Evolutionary conservation across 1,140 invertebrate species (phyloP).

Genomic region (Theocolax elegans): DNA sequence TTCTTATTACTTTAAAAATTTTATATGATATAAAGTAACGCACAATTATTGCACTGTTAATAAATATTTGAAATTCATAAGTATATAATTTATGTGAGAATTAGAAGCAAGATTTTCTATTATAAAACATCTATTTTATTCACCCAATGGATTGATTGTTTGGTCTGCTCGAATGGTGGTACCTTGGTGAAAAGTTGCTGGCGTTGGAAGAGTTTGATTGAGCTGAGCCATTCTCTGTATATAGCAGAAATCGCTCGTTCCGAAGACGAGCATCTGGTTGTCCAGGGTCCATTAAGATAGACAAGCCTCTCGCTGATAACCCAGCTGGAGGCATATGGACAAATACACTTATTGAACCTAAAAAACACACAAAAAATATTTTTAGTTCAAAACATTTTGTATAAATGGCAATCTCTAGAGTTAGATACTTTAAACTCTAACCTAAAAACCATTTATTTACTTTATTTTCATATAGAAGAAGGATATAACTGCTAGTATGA

Average conservation of each 20-base stretch:
- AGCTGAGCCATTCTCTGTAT: slow-evolving; percentile 65
- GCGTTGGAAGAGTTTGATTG: slow-evolving; percentile 54
- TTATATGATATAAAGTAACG: too few species aligned
- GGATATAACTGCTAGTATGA: too few species aligned
- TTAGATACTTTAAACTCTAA: too few species aligned
- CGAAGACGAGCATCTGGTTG: slow-evolving; percentile 68
- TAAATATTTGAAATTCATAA: background rate
- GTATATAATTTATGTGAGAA: background rate
- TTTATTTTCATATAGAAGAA: background rate
- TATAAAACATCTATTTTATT: slow-evolving; percentile 22
- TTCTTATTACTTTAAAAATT: too few species aligned
- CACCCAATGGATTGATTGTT: slow-evolving; percentile 52
- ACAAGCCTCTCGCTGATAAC: slow-evolving; percentile 66
- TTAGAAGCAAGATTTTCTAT: background rate
- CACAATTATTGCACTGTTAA: too few species aligned
- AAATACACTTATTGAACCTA: slow-evolving; percentile 46
- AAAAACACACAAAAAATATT: background rate
- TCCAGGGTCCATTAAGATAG: slow-evolving; percentile 68
- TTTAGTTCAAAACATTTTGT: too few species aligned
- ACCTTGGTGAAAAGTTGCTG: slow-evolving; percentile 59
- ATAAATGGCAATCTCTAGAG: too few species aligned
- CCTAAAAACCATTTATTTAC: background rate
- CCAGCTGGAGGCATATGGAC: slow-evolving; percentile 67
- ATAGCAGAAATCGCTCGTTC: slow-evolving; percentile 64
- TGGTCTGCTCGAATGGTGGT: slow-evolving; percentile 56